phyloP scores from a whole-genome alignment of 2,888 invertebrate genomes.

The Eristalis pertinax region DNA sequence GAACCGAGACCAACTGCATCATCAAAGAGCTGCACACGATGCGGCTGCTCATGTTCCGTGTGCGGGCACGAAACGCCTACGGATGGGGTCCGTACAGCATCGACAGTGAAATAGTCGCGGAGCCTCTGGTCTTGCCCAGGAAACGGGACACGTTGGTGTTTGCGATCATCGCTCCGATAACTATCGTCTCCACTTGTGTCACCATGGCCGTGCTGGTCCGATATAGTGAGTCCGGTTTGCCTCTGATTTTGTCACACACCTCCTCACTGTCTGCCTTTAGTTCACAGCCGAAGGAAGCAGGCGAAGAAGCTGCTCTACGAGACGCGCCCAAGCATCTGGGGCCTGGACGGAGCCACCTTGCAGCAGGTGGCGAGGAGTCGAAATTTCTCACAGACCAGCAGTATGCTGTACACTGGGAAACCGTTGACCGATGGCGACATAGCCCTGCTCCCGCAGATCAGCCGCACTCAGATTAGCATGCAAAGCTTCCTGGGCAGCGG shows the following conservation, averaged over 20 bases:
- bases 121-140: conserved; percentile 79
- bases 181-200: conserved; percentile 80
- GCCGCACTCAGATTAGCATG: conserved; percentile 91
- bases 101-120: conserved; percentile 83
- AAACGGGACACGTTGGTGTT: conserved; percentile 83
- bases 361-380: conserved; percentile 88
- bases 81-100: conserved; percentile 92
- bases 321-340: conserved; percentile 84
- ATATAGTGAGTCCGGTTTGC: conserved; percentile 74
- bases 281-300: conserved; percentile 85
- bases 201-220: conserved; percentile 77
- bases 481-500: conserved; percentile 96
- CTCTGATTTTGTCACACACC: neutral
- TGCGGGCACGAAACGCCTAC: conserved; percentile 89
- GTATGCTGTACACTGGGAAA: conserved; percentile 88
- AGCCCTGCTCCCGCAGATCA: conserved; percentile 91
- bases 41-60: conserved; percentile 87
- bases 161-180: conserved; percentile 85
- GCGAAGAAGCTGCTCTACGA: conserved; percentile 87
- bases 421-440: conserved; percentile 89
- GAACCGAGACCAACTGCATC: conserved; percentile 91
- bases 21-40: conserved; percentile 85
- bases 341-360: conserved; percentile 92
- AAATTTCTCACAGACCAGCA: conserved; percentile 90
- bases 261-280: conserved; percentile 78